Evolutionary conservation across 92 coral and sea anemone species (phyloP).

Genomic region (Heteractis magnifica): DNA sequence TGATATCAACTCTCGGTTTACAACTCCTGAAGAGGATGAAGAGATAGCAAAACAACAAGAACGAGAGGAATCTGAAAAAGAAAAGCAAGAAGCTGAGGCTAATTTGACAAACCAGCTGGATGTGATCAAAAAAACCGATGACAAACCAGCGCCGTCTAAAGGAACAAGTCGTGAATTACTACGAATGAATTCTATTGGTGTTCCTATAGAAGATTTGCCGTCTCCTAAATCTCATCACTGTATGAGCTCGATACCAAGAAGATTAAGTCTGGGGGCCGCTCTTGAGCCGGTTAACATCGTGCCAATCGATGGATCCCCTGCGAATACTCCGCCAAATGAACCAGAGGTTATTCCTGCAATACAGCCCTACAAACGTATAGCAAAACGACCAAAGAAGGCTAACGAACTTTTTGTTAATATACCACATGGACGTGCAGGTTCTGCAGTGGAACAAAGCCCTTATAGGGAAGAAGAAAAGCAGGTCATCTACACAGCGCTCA

Average conservation of each 20-base stretch:
- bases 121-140: conserved; percentile 33
- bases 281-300: conserved; percentile 89
- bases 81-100: conserved; percentile 15
- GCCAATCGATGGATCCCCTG: conserved; percentile 63
- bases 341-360: conserved; percentile 16
- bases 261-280: conserved; percentile 61
- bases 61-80: conserved; percentile 2
- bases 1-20: conserved; percentile 75
- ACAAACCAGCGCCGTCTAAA: conserved; percentile 31
- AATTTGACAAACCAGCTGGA: conserved; percentile 12
- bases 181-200: conserved; percentile 63
- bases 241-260: conserved; percentile 79
- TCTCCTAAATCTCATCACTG: conserved; percentile 66
- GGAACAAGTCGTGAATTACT: conserved; percentile 37
- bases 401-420: conserved; percentile 48
- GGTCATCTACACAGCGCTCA: conserved; percentile 45
- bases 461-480: conserved; percentile 20
- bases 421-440: conserved; percentile 44
- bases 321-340: conserved; percentile 48
- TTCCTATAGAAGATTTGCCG: conserved; percentile 56
- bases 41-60: conserved; percentile 1
- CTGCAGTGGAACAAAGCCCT: conserved; percentile 28
- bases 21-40: conserved; percentile 70
- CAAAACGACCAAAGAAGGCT: background rate
- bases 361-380: background rate